Base-by-base conservation (phyloP, 2,797 vertebrate genomes). In the Oreortyx pictus region DNA sequence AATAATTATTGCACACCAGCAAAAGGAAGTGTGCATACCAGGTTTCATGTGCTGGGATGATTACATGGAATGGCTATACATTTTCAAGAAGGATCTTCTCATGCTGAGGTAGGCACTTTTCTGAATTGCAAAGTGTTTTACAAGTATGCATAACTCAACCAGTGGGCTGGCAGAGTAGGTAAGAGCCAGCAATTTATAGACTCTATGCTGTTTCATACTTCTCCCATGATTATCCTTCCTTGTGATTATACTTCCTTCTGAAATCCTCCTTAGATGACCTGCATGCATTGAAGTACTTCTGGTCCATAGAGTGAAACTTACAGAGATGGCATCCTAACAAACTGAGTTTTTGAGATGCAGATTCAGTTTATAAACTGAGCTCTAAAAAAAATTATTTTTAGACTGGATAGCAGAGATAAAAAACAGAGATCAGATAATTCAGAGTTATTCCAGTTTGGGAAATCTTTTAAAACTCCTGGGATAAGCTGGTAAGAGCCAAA, bases 91-190 rank as follows among this genome's bases (percentile, higher is more conserved):
- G 9, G 39, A 72, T 10, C 33, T 80, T 39, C 80, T 85, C 16
- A 17, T 22, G 33, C 29, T 71, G 47, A 85, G 35, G 15, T n/a
- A 29, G 37, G 29, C 20, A 27, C 18, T 82, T 77, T 18, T 16
- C 35, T 61, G 54, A 67, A 27, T 6, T 56, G 14, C 19, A 31
- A 29, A 14, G 37, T 19, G 25, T 43, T 88, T 83, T 62, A 46
- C 11, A 22, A 0, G 0, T 25, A 15, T 11, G 0, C 15, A 3
- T 19, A 61, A 35, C 50, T 25, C n/a, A 78, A 33, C 33, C 44
- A 62, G 25, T 62, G 65, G 71, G 15, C 43, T 80, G 46, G 18
- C 52, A 88, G 23, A 59, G 43, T 12, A 83, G 35, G 18, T 11
- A 75, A 27, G 41, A 82, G 10, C 18, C 31, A 20, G n/a, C 5